These are phyloP conservation scores for Cuculus canorus DNA, from an alignment of 2,797 vertebrate genomes.

Conservation along the genomic window DNA sequence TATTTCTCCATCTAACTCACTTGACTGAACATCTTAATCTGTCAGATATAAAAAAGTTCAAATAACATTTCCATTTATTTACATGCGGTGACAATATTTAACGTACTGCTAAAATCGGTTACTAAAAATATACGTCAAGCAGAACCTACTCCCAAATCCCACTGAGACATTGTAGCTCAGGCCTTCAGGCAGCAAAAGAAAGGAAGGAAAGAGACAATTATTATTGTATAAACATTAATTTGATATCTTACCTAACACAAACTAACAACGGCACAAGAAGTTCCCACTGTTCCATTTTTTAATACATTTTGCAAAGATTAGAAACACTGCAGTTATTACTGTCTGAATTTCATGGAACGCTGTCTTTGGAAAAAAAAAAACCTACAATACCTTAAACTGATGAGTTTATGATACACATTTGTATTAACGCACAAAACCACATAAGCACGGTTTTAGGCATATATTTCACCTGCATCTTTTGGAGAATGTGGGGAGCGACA, in stretches of 20 bases:
- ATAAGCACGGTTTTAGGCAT: background rate
- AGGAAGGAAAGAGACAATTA: conserved; percentile 78
- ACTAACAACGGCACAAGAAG: conserved; percentile 9
- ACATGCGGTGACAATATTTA: conserved; percentile 62
- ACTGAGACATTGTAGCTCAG: conserved; percentile 95
- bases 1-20: conserved; percentile 48
- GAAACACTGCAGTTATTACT: conserved; percentile 1
- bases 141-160: conserved; percentile 97
- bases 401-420: background rate
- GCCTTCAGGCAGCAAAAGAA: conserved; percentile 87
- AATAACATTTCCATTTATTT: conserved; percentile 60
- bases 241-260: conserved; percentile 35
- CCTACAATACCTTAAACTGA: background rate
- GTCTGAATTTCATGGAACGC: background rate
- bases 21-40: conserved; percentile 37
- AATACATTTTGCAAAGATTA: conserved; percentile 31
- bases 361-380: background rate
- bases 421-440: background rate
- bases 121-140: conserved; percentile 77
- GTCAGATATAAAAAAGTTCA: conserved; percentile 29
- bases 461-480: background rate
- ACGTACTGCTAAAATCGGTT: conserved; percentile 42
- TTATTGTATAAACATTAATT: conserved; percentile 70
- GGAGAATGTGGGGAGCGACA: background rate
- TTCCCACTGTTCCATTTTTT: background rate